Evolutionary conservation across 2,113 vertebrate genomes (phyloP), one percentile per base, ranked within the genome.

Genomic region (Protomyctophum bolini): DNA sequence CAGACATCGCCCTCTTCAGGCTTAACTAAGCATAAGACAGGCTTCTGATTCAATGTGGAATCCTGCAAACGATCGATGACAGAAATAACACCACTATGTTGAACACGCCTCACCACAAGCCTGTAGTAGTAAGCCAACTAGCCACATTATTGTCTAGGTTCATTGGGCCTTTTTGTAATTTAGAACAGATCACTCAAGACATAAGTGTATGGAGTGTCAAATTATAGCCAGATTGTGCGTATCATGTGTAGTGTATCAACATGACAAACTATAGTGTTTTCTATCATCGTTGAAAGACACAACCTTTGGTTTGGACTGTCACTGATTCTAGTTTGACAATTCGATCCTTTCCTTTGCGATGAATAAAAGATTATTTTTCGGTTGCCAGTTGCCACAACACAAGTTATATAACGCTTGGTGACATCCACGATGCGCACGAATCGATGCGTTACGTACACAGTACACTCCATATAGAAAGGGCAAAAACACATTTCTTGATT

Each of bases 1-100:
- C 93, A 67, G 92, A 94, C 93, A 94, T 94, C 76, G 84, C 93
- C 86, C 83, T 67, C 88, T 76, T 14, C 76, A 84, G 91, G 83
- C 79, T 80, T 63, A 61, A 67, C 3, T 59, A 59, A 83, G 86
- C 81, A 89, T 88, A 82, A 85, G 82, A 86, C 67, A 45, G 70
- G 60, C 79, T 21, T 21, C 84, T 77, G 66, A 67, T 28, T 81
- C 62, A 72, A 66, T 72, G 64, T 60, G 8, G 8, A 68, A 45
- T 78, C 78, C 86, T 89, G 82, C 82, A 77, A 49, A 83, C 73
- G 71, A 33, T 4, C 73, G 71, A 86, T 72, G 64, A 83, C 66
- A 84, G 50, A 74, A 72, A 81, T 58, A 77, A 73, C 73, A 47
- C 68, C 58, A 59, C 51, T 75, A 75, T 51, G 62, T 2, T 73